Evolutionary conservation across 92 coral and sea anemone species (phyloP).

Genomic region (Pocillopora grandis): DNA sequence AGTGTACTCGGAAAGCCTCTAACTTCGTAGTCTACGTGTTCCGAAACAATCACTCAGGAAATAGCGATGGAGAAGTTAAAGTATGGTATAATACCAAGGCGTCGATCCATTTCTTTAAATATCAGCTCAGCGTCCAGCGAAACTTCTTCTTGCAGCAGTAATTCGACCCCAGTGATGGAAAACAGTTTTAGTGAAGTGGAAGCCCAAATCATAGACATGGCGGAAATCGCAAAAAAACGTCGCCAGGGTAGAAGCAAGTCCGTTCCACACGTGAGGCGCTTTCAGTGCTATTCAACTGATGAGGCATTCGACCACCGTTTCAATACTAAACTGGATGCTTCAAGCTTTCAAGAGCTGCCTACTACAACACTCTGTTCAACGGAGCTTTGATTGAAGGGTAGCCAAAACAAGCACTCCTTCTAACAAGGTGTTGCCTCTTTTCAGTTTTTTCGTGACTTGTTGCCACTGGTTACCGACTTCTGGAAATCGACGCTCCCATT

Average conservation of each 20-base stretch:
- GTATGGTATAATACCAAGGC: background rate
- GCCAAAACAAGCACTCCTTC: background rate
- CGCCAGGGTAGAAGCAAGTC: conserved; percentile 36
- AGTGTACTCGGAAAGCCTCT: background rate
- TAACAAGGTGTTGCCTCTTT: too few species aligned
- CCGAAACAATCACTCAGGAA: background rate
- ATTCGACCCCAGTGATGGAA: conserved; percentile 4
- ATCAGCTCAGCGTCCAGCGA: conserved; percentile 18
- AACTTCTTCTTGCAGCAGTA: conserved; percentile 28
- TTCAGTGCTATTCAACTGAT: conserved; percentile 15
- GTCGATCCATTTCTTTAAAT: conserved; percentile 16
- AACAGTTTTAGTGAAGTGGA: conserved; percentile 13
- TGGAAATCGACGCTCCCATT: background rate
- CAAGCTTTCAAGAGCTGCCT: conserved; percentile 42
- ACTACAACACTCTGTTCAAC: conserved; percentile 42
- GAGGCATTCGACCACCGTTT: conserved; percentile 11
- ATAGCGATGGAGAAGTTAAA: conserved; percentile 24
- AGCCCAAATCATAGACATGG: conserved; percentile 26
- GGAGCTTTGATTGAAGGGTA: conserved; percentile 29
- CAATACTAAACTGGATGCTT: conserved; percentile 28
- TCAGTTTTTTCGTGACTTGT: background rate
- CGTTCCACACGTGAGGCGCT: conserved; percentile 16
- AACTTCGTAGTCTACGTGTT: background rate
- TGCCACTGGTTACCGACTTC: background rate
- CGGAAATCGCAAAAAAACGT: conserved; percentile 36